These are phyloP conservation scores for Bombyx mandarina DNA, from an alignment of 1,140 invertebrate species.

Conservation along the genomic window DNA sequence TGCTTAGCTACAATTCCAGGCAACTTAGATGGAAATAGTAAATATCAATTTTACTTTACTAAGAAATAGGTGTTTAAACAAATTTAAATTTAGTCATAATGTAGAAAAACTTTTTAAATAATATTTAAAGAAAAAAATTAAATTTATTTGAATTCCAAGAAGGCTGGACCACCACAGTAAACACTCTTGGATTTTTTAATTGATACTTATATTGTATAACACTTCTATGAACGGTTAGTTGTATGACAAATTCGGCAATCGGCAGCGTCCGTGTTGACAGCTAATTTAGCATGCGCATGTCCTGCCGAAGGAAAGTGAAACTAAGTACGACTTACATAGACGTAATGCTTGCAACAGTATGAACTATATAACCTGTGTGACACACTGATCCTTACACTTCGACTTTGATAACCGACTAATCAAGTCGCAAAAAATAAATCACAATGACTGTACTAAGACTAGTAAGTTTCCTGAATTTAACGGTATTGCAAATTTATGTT, in stretches of 20 bases:
- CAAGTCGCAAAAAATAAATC: slow-evolving; percentile 35
- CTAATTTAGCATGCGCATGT: slow-evolving; percentile 55
- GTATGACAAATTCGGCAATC: slow-evolving; percentile 44
- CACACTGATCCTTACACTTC: slow-evolving; percentile 47
- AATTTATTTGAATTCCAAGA: neutral
- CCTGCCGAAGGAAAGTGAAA: slow-evolving; percentile 67
- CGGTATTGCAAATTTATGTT: neutral
- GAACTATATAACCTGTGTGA: slow-evolving; percentile 62
- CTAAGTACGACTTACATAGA: slow-evolving; percentile 38
- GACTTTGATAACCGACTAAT: slow-evolving; percentile 39
- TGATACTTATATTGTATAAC: slow-evolving; percentile 42
- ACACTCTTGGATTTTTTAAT: neutral
- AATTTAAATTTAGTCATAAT: no score
- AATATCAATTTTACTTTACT: no score
- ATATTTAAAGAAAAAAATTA: no score
- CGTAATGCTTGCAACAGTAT: slow-evolving; percentile 64
- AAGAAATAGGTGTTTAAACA: no score
- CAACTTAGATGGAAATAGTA: no score
- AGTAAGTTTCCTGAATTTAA: slow-evolving; percentile 35
- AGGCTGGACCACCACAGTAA: neutral
- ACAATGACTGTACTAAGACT: slow-evolving; percentile 51
- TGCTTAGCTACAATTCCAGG: no score
- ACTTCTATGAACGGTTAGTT: slow-evolving; percentile 36
- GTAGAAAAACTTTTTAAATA: no score
- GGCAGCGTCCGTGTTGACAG: slow-evolving; percentile 42